These are phyloP conservation scores for Diplosoma virens DNA, from an alignment of 23 tunicate genomes.

Conservation along the genomic window DNA sequence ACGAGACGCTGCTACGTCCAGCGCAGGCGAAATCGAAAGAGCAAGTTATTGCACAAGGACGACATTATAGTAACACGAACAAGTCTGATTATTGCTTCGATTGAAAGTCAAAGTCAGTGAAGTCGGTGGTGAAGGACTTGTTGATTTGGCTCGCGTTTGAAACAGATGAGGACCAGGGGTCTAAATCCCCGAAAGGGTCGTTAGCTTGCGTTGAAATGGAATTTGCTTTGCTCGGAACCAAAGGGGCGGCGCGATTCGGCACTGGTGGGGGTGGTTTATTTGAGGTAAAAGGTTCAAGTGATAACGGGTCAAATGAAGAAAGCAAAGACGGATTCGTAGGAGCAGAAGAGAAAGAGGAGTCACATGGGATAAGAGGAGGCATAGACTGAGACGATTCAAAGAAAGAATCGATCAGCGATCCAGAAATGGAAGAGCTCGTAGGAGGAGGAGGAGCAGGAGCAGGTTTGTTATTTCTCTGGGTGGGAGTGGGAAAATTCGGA, in stretches of 20 bases:
- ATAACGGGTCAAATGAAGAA: not conserved
- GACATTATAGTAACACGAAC: no score
- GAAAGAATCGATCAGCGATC: no score
- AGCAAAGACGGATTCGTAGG: no score
- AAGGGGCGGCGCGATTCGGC: not conserved
- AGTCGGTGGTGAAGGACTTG: slow-evolving; percentile 29
- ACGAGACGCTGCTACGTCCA: no score
- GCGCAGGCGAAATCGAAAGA: no score
- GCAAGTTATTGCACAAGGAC: no score
- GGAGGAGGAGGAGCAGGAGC: not conserved
- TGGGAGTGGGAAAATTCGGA: slow-evolving; percentile 33
- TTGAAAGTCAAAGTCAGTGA: slow-evolving; percentile 11
- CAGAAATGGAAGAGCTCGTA: no score
- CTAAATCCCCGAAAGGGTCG: slow-evolving; percentile 7
- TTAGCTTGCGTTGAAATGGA: not conserved
- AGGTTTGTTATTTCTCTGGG: not conserved
- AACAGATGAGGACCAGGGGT: slow-evolving; percentile 24
- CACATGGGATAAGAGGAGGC: not conserved
- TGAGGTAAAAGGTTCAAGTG: no score
- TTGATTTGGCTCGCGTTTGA: not conserved
- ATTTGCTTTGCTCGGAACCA: not conserved
- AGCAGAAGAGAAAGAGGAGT: no score
- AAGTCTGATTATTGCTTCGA: not conserved
- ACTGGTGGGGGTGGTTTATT: not conserved
- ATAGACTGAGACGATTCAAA: not conserved